These are phyloP conservation scores for Miltochrista miniata DNA, from an alignment of 2,888 invertebrate species.

Conservation along the genomic window DNA sequence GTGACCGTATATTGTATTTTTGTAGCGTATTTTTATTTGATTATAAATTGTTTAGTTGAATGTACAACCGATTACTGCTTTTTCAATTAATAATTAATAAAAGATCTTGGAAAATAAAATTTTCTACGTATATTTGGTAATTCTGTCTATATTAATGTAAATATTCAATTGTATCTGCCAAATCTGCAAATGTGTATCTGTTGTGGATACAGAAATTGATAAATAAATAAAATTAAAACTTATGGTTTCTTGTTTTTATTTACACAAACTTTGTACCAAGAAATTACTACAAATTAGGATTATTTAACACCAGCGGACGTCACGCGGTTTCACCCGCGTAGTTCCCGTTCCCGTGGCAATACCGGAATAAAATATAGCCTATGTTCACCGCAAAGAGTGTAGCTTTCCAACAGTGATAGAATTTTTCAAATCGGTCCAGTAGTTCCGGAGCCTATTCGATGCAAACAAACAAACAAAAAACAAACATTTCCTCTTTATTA, in stretches of 20 bases:
- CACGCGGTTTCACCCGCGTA: too few species aligned
- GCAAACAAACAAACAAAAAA: too few species aligned
- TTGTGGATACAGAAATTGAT: constrained; percentile 83
- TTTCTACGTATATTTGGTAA: constrained; percentile 42
- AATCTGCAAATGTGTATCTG: constrained; percentile 68
- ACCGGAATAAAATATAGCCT: too few species aligned
- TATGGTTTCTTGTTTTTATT: constrained; percentile 31
- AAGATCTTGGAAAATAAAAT: constrained; percentile 44
- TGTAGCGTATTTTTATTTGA: constrained; percentile 48
- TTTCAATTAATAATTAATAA: constrained; percentile 15
- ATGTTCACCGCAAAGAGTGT: too few species aligned
- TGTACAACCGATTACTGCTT: constrained; percentile 22
- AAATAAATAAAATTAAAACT: constrained; percentile 72
- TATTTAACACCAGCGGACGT: too few species aligned
- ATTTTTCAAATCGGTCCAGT: too few species aligned
- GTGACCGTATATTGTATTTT: constrained; percentile 52
- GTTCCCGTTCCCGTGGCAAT: too few species aligned
- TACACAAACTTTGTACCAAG: neutral
- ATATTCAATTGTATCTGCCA: constrained; percentile 63
- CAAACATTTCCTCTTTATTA: too few species aligned
- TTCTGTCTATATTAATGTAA: constrained; percentile 53
- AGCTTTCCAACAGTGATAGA: too few species aligned
- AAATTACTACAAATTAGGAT: too few species aligned
- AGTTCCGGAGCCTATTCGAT: too few species aligned
- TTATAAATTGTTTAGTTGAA: constrained; percentile 23